A percentile compares a stretch with the other conserved stretches of the same genome.
phyloP scores from a whole-genome alignment of 2,113 vertebrate genomes.

The Elaphurus davidianus region DNA sequence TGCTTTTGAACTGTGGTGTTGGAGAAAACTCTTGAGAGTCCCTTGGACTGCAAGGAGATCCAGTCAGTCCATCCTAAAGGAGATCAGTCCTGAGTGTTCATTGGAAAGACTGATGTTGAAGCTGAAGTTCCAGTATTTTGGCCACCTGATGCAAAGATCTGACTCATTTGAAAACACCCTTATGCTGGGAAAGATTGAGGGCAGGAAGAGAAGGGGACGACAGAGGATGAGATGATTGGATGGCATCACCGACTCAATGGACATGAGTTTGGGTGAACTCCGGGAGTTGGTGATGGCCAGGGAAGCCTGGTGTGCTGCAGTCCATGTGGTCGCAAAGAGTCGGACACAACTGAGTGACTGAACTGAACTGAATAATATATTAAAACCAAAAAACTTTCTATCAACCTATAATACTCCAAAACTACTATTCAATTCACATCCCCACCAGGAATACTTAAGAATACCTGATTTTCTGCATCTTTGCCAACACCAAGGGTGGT shows the following conservation, averaged over 20 bases:
- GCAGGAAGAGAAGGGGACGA: too few species aligned
- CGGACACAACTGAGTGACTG: accelerated
- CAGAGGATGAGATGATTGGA: too few species aligned
- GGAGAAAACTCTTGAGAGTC: background rate
- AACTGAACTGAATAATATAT: background rate
- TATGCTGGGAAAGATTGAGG: background rate
- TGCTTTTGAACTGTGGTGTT: background rate
- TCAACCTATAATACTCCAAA: background rate
- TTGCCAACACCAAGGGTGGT: background rate
- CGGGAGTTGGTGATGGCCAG: too few species aligned
- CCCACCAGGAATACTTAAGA: background rate
- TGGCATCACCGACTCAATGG: too few species aligned
- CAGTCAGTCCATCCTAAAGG: background rate
- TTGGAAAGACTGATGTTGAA: background rate
- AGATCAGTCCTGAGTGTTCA: background rate
- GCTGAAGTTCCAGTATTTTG: background rate
- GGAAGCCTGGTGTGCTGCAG: accelerated
- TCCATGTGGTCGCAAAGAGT: background rate
- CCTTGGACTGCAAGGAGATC: background rate
- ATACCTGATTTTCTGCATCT: background rate
- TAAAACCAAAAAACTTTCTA: background rate
- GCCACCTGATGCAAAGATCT: background rate
- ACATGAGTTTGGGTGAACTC: too few species aligned
- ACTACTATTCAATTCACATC: background rate
- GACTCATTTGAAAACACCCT: background rate